phyloP scores from a whole-genome alignment of 2,113 vertebrate genomes.

The Notothenia rossii region DNA sequence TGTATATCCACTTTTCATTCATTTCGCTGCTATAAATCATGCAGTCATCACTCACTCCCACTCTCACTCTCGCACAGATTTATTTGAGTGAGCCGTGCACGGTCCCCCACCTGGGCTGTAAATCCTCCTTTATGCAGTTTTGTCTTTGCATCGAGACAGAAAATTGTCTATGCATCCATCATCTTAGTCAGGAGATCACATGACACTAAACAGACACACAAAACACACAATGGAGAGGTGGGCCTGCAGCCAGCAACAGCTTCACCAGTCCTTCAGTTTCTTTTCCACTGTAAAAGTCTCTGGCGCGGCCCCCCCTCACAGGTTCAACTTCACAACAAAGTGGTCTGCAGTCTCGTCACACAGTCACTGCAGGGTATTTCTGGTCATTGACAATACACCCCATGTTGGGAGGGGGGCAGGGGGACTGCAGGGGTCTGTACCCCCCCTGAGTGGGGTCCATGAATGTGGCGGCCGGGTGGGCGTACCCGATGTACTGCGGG shows the following conservation, averaged over 20 bases:
- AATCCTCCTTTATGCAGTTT: constrained; percentile 44
- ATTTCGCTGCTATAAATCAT: constrained; percentile 66
- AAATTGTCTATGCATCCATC: constrained; percentile 46
- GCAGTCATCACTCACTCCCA: constrained; percentile 59
- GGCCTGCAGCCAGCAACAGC: constrained; percentile 56
- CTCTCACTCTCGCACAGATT: constrained; percentile 30
- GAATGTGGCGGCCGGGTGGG: constrained; percentile 88
- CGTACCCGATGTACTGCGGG: constrained; percentile 94
- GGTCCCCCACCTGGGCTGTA: constrained; percentile 46
- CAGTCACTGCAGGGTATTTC: constrained; percentile 94
- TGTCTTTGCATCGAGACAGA: constrained; percentile 50
- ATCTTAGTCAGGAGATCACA: constrained; percentile 51
- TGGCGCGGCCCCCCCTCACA: constrained; percentile 37
- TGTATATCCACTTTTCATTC: constrained; percentile 54
- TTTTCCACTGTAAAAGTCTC: constrained; percentile 48
- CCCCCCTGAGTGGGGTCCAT: constrained; percentile 89
- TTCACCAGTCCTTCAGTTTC: constrained; percentile 69
- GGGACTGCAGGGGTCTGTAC: constrained; percentile 93
- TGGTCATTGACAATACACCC: constrained; percentile 87
- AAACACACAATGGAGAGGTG: constrained; percentile 63
- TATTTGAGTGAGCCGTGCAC: constrained; percentile 42
- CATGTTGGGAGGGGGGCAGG: constrained; percentile 85
- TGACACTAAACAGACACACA: constrained; percentile 64
- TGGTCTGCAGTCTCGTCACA: constrained; percentile 80
- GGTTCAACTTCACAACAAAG: constrained; percentile 58